Evolutionary conservation across 2,888 invertebrate species (phyloP), one percentile per base, ranked within the genome.

Genomic region (Theretra japonica): DNA sequence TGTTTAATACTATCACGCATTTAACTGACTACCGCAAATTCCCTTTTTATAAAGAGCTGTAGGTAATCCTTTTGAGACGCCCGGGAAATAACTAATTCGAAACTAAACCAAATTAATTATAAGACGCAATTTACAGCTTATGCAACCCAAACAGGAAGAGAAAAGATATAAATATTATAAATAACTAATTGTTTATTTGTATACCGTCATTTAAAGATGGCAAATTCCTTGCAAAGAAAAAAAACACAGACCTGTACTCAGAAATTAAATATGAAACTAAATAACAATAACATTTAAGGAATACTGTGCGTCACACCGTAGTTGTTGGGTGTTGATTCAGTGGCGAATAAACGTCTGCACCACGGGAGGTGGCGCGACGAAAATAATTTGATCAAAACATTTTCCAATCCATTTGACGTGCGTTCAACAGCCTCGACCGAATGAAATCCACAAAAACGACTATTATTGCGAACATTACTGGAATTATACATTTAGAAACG

Each of bases 301-400:
- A 65, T 65, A 68, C 33, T 60, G 62, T 68, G 70, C 68, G 71
- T 71, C 68, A 70, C 50, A 70, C 76, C 77, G 80, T 83, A 76
- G 87, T 90, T 41, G 84, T 82, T 83, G 88, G 88, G 88, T 82
- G 88, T 88, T 90, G 90, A 92, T 90, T 90, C 90, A 90, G 82
- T 86, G 85, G 86, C 83, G 83, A 88, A 90, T 88, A 88, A 88
- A 88, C 86, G 87, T 88, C 84, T 83, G 78, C 85, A 80, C 87
- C 84, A 80, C 87, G 82, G 90, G 89, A 88, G 88, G 86, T 86
- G 87, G 79, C 84, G 86, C 87, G 87, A 90, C 88, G 82, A 86
- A 88, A 90, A 91, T 90, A 88, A 91, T 90, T 88, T 87, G 85
- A 88, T 87, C 87, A 84, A 83, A 83, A 82, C 85, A 90, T 89